Evolutionary conservation across 2,113 vertebrate species (phyloP).

Genomic region (Neotoma lepida): DNA sequence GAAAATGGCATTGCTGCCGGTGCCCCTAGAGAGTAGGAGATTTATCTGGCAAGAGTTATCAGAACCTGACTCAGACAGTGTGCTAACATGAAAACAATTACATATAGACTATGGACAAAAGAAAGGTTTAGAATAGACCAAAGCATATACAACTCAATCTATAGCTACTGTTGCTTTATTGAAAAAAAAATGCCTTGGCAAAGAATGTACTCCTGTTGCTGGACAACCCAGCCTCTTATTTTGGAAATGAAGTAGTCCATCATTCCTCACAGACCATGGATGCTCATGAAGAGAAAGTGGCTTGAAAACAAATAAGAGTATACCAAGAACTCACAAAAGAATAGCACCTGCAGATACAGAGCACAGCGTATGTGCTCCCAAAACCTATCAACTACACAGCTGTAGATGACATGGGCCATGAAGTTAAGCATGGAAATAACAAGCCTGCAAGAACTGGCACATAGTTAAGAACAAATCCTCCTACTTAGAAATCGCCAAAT

Average conservation of each 20-base stretch:
- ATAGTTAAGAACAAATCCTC: slow-evolving; percentile 97
- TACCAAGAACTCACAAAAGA: neutral
- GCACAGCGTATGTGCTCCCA: neutral
- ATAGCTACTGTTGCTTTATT: slow-evolving; percentile 97
- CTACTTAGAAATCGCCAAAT: slow-evolving; percentile 98
- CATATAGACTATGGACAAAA: slow-evolving; percentile 94
- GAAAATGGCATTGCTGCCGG: neutral
- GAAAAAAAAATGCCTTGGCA: slow-evolving; percentile 97
- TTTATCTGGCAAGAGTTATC: neutral
- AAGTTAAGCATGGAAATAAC: slow-evolving; percentile 94
- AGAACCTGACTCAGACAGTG: neutral
- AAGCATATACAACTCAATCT: slow-evolving; percentile 98
- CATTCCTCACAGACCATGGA: slow-evolving; percentile 93
- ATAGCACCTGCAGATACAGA: neutral
- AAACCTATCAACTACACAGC: neutral
- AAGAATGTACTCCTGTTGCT: slow-evolving; percentile 97
- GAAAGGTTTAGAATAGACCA: slow-evolving; percentile 98
- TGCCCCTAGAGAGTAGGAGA: neutral
- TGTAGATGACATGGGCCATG: neutral
- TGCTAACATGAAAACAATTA: neutral
- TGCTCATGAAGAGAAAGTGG: neutral
- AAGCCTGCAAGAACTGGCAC: slow-evolving; percentile 95
- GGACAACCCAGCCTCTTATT: slow-evolving; percentile 97
- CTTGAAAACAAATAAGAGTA: neutral
- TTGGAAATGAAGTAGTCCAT: slow-evolving; percentile 98